Conservation (phyloP, 2,888 invertebrate species). For the Parnassius glacialis region DNA sequence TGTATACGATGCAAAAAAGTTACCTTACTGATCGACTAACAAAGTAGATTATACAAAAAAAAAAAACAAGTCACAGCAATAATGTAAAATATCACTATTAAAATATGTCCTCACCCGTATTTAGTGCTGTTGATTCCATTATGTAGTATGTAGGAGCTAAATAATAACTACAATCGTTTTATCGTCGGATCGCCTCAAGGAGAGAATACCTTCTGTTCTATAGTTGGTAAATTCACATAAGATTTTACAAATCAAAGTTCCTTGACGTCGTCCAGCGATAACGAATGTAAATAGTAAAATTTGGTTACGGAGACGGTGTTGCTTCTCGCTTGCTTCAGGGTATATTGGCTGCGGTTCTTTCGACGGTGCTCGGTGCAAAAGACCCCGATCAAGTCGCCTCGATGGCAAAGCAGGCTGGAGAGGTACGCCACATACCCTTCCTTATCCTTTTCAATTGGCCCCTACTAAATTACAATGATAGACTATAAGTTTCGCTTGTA, state of each 20-base stretch:
- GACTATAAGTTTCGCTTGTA: slow-evolving; percentile 16
- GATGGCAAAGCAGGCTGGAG: slow-evolving; percentile 97
- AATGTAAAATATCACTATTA: slow-evolving; percentile 67
- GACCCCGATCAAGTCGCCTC: slow-evolving; percentile 95
- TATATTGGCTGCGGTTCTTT: slow-evolving; percentile 95
- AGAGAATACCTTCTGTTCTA: slow-evolving; percentile 34
- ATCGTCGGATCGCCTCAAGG: slow-evolving; percentile 57
- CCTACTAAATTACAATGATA: slow-evolving; percentile 17
- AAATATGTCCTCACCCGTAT: slow-evolving; percentile 65
- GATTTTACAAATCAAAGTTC: slow-evolving; percentile 25
- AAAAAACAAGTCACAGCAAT: slow-evolving; percentile 52
- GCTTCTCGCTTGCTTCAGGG: slow-evolving; percentile 88
- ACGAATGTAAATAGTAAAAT: slow-evolving; percentile 74
- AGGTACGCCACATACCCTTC: slow-evolving; percentile 87
- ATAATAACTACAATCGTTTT: slow-evolving; percentile 60
- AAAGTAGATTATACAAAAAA: slow-evolving; percentile 62
- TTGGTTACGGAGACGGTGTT: slow-evolving; percentile 78
- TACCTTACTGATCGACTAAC: slow-evolving; percentile 74
- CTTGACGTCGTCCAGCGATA: slow-evolving; percentile 58
- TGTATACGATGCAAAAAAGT: slow-evolving; percentile 23
- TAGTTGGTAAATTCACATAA: not conserved
- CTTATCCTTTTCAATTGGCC: slow-evolving; percentile 52
- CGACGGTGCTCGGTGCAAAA: slow-evolving; percentile 94
- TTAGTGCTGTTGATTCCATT: slow-evolving; percentile 46
- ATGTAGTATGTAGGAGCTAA: slow-evolving; percentile 56